phyloP scores from a whole-genome alignment of 2,113 vertebrate species.

The Felis catus region DNA sequence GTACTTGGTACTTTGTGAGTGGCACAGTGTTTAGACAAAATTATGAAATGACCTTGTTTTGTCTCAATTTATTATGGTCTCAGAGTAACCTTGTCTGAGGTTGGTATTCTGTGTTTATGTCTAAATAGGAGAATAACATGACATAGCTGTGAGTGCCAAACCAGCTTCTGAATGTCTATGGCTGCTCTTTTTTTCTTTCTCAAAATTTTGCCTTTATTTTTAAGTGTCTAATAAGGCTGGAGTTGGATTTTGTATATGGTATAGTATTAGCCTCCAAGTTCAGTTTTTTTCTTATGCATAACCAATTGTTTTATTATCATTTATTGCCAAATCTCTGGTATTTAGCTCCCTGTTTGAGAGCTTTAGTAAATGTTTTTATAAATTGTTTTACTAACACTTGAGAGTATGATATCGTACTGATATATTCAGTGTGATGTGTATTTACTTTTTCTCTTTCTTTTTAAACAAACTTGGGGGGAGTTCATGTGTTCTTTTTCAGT shows the following conservation, averaged over 20 bases:
- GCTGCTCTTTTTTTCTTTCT: neutral
- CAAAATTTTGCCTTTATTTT: constrained; percentile 28
- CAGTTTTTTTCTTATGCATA: neutral
- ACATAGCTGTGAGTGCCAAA: neutral
- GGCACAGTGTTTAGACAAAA: constrained; percentile 35
- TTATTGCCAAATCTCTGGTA: neutral
- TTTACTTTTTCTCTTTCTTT: neutral
- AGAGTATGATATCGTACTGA: neutral
- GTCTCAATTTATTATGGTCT: constrained; percentile 13
- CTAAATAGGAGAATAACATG: constrained; percentile 38
- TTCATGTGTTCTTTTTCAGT: constrained; percentile 27
- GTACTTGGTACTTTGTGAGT: neutral
- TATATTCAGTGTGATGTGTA: neutral
- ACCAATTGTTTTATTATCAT: neutral
- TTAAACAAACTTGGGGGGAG: neutral
- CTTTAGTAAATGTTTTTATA: constrained; percentile 13
- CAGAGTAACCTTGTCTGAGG: neutral
- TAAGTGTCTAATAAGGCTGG: neutral
- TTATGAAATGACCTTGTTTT: constrained; percentile 30
- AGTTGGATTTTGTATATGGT: neutral
- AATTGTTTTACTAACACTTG: constrained; percentile 28
- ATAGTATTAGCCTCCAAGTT: neutral
- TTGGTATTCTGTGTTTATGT: constrained; percentile 34
- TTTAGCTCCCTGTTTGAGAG: constrained; percentile 42
- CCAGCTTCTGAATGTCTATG: neutral